Percentiles rank a stretch among this genome's conserved stretches.
Conservation (phyloP, 2,888 invertebrate genomes). For the Petrolisthes cinctipes region DNA sequence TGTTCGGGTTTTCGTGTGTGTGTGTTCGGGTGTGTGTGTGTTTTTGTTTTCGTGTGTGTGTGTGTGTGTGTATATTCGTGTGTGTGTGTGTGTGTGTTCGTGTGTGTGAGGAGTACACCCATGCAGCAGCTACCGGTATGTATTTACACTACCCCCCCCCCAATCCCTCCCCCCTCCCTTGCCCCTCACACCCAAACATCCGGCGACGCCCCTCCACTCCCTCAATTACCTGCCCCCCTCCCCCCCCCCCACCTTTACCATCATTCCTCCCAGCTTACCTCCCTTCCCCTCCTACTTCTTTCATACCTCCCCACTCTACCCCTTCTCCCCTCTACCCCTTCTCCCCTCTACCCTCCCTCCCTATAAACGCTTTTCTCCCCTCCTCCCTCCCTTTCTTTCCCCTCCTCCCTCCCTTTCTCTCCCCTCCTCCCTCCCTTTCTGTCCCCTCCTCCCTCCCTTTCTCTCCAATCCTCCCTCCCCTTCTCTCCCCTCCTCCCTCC, state of each 20-base stretch:
- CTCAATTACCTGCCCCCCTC: background rate
- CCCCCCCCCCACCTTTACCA: background rate
- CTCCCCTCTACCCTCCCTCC: background rate
- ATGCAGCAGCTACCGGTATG: background rate
- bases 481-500: background rate
- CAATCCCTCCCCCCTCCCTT: background rate
- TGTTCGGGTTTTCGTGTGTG: constrained; percentile 10
- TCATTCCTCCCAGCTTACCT: background rate
- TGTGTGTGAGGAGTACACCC: background rate
- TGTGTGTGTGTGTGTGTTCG: constrained; percentile 28
- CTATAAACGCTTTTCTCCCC: background rate
- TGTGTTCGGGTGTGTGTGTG: constrained; percentile 10
- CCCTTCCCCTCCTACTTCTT: background rate
- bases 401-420: background rate
- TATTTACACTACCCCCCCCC: background rate
- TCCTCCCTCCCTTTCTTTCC: background rate
- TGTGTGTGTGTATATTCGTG: constrained; percentile 27
- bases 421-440: background rate
- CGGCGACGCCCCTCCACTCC: background rate
- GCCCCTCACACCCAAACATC: background rate
- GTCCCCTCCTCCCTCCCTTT: background rate
- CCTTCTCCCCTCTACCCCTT: background rate
- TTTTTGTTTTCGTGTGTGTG: constrained; percentile 17
- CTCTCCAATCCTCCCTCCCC: background rate
- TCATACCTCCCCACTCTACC: background rate